Base-by-base conservation (phyloP, 1,140 invertebrate species). In the Rhizoglyphus robini region DNA sequence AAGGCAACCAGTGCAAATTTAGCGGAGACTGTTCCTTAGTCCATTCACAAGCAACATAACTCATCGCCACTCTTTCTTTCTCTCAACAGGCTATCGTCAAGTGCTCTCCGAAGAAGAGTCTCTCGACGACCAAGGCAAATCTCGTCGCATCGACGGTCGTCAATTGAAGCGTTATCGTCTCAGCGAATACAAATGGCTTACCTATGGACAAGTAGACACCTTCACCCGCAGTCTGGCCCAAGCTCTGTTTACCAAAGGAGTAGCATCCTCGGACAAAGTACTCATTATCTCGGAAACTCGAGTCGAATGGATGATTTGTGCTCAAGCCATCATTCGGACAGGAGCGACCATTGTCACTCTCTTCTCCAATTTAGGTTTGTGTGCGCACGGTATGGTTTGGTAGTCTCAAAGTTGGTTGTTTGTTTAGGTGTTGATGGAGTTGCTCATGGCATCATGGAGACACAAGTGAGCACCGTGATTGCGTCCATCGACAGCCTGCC, bases 211-310 rank as follows among this genome's bases (percentile, higher is more conserved):
- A 71, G 83, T 94, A 29, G 86, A 91, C 71, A 74, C 77, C 0
- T 75, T 86, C 71, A 84, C 89, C 3, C 75, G 81, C 0, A 80
- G 84, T 69, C 88, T 97, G 75, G 88, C 88, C 27, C 82, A 82
- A 54, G 91, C 89, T 2, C 75, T 96, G 29, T 76, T 83, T 3
- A 83, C 72, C 18, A 66, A 80, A 27, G 82, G 80, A 5, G 81
- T 86, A 65, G 76, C 79, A 60, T 81, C 84, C 0, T 79, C 80
- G 8, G 77, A 83, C 59, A 90, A 89, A 70, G 78, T 98, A 66
- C 87, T 91, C 23, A 88, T 99, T 70, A 98, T 96, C 78, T 90
- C 94, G 0, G 96, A 99, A 79, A 99, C 96, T 0, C 80, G 94
- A 68, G 87, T 87, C 25, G 95, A 99, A 80, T 99, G 96, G 96